Conservation (phyloP, 2,113 vertebrate species). For the Onychorhynchus coronatus region DNA sequence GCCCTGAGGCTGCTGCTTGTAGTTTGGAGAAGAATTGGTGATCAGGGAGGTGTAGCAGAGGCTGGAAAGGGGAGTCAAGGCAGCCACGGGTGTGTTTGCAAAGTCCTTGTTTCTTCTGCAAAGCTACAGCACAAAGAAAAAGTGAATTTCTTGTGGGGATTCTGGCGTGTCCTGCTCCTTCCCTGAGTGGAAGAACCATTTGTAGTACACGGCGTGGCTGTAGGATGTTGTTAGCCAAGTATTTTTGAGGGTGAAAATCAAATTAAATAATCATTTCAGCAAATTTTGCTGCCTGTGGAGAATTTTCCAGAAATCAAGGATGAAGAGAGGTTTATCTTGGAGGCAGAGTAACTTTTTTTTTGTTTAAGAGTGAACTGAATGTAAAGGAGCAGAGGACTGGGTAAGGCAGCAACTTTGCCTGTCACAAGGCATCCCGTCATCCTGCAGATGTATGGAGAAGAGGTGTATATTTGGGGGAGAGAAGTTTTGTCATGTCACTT, state of each 20-base stretch:
- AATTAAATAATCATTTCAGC: neutral
- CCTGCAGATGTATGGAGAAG: neutral
- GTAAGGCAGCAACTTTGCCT: neutral
- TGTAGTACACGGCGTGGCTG: neutral
- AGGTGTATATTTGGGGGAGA: neutral
- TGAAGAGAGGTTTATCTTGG: neutral
- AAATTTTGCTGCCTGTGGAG: neutral
- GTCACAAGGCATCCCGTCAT: neutral
- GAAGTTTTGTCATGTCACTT: neutral
- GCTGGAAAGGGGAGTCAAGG: neutral
- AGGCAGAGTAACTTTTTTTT: neutral
- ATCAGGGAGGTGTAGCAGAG: neutral
- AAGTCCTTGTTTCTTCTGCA: neutral
- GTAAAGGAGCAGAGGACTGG: neutral
- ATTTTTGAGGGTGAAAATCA: neutral
- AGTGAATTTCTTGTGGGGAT: rapidly evolving
- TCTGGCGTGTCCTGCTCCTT: neutral
- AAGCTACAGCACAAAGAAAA: rapidly evolving
- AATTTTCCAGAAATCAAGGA: neutral
- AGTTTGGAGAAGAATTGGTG: neutral
- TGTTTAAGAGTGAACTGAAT: neutral
- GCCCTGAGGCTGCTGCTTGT: neutral
- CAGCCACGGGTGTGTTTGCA: rapidly evolving
- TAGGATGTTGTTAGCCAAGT: neutral
- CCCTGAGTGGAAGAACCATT: neutral